phyloP scores from a whole-genome alignment of 92 coral and sea anemone species.

The Plumapathes pennacea region DNA sequence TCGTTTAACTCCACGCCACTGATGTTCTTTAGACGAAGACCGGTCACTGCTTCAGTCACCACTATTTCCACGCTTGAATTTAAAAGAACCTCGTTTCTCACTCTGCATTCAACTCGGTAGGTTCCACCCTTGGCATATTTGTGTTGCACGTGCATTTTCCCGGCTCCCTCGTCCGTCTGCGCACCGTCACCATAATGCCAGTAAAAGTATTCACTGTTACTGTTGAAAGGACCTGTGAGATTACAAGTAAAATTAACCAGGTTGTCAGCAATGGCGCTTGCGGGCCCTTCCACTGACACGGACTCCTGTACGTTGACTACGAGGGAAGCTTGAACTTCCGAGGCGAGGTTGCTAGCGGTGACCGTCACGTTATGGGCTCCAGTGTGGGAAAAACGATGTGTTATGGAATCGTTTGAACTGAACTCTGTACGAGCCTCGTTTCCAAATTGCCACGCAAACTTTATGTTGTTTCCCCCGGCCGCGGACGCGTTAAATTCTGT shows the following conservation, averaged over 20 bases:
- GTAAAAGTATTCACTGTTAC: constrained; percentile 12
- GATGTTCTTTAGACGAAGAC: constrained; percentile 45
- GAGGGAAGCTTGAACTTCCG: constrained; percentile 24
- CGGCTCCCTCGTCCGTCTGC: neutral
- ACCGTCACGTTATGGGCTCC: constrained; percentile 64
- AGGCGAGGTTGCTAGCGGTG: constrained; percentile 65
- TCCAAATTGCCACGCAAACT: constrained; percentile 70
- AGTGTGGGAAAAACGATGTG: constrained; percentile 19
- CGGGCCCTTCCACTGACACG: constrained; percentile 28
- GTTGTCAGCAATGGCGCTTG: constrained; percentile 19
- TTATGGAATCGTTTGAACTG: constrained; percentile 27
- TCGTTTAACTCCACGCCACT: constrained; percentile 66
- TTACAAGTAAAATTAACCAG: constrained; percentile 25
- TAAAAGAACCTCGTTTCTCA: constrained; percentile 12
- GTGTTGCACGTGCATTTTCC: constrained; percentile 38
- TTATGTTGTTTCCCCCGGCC: constrained; percentile 43
- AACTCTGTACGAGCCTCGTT: constrained; percentile 44
- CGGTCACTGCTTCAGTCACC: constrained; percentile 66
- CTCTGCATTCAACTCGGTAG: constrained; percentile 36
- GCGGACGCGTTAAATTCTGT: constrained; percentile 54
- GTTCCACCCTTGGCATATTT: constrained; percentile 51
- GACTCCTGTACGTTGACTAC: constrained; percentile 48
- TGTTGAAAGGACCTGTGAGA: constrained; percentile 20
- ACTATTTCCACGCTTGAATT: constrained; percentile 29
- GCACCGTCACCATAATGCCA: constrained; percentile 84